Evolutionary conservation across 1,140 invertebrate species (phyloP).

Genomic region (Stegodyphus dumicola): DNA sequence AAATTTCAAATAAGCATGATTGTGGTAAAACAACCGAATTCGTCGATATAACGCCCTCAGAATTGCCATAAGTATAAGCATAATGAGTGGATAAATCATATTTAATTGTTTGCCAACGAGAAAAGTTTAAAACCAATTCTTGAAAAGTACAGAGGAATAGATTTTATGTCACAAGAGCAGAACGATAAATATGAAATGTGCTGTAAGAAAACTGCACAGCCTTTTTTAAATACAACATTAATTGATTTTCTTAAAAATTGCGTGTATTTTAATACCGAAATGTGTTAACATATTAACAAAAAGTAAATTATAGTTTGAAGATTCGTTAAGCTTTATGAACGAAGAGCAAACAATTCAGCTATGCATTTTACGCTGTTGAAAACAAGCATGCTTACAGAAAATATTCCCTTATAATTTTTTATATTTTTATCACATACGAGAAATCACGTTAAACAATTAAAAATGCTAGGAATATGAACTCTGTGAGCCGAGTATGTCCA

Average conservation of each 20-base stretch:
- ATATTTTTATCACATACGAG: no score
- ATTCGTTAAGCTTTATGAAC: no score
- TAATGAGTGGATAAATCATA: slow-evolving; percentile 42
- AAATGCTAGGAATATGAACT: not conserved
- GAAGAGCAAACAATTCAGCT: no score
- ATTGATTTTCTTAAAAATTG: no score
- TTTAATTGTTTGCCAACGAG: not conserved
- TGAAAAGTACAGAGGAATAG: not conserved
- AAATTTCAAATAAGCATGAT: slow-evolving; percentile 31
- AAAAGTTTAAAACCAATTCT: not conserved
- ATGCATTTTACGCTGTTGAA: no score
- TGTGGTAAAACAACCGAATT: not conserved
- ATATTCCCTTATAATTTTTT: no score
- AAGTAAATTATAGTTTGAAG: no score
- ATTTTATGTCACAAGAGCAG: not conserved
- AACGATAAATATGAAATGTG: not conserved
- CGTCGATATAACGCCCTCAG: slow-evolving; percentile 8
- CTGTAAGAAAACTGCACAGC: not conserved
- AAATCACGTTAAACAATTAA: not conserved
- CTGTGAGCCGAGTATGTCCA: not conserved
- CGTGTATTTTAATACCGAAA: no score
- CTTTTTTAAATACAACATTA: no score
- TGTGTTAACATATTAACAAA: no score
- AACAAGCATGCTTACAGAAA: no score
- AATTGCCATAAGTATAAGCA: slow-evolving; percentile 47